Base-by-base conservation (phyloP, 2,797 vertebrate genomes). In the Bucorvus abyssinicus region DNA sequence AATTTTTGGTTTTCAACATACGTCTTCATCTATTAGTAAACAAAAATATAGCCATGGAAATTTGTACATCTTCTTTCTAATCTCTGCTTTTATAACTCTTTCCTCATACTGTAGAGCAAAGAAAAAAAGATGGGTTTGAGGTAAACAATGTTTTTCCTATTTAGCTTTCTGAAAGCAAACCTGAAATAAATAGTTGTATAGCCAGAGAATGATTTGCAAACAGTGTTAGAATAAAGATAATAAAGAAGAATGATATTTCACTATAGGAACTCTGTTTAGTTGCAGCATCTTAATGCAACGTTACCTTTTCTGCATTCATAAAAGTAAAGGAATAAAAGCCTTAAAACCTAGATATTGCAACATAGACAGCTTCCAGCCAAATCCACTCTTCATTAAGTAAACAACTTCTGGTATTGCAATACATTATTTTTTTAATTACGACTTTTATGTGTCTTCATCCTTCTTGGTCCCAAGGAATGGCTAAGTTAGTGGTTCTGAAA, bases 171-270 rank as follows among this genome's bases (percentile, higher is more conserved):
- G 65, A 81, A 90, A 88, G 61, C 34, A 78, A 89, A 81, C 44
- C 53, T 80, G 90, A 86, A 93, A 84, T 94, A 89, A 96, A 86
- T 63, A 84, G 26, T 55, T 83, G 20, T 65, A 75, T 64, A 90
- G 24, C 42, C 55, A 70, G 83, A 69, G 50, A 56, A 44, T 85
- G 68, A 69, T 88, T 93, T 94, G n/a, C 50, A 84, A 83, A 45
- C 52, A 34, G 53, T 52, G 68, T 93, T 90, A 81, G 77, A 92
- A 84, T 88, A 85, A 94, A 93, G 80, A 80, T 82, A 78, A 87
- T 91, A 86, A 92, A 94, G 56, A 89, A 74, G 56, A 90, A 80
- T 89, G 84, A 61, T 50, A 73, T 59, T 92, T 93, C 38, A 47
- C 38, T 81, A 2, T 56, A 85, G 80, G 42, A 91, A 65, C 38